Base-by-base conservation (phyloP, 2,888 invertebrate species). In the Drosophila nr. medialis region DNA sequence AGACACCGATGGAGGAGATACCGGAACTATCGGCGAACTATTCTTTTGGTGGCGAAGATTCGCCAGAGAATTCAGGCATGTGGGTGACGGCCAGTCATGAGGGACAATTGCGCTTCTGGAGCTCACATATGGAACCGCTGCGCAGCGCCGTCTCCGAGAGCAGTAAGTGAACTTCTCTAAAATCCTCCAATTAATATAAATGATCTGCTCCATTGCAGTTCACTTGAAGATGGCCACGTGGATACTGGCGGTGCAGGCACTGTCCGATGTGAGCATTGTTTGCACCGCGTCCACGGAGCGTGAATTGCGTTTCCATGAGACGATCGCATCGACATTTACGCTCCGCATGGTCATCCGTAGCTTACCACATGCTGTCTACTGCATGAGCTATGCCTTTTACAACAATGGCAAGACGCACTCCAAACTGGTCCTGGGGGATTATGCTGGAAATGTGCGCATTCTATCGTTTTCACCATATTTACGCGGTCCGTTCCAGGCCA, bases 261-360 rank as follows among this genome's bases (percentile, higher is more conserved):
- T 97, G 92, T 95, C 97, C 0, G 96, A 97, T 91, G 95, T 97
- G 59, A 95, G 95, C 91, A 95, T 97, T 83, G 93, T 97, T 24
- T 96, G 96, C 73, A 95, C 96, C 15, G 95, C 96, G 67, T 96
- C 97, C 21, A 95, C 96, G 0, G 96, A 97, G 92, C 93, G 96
- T 21, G 97, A 97, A 90, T 93, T 97, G 51, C 94, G 96, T 77
- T 96, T 97, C 92, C 97, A 97, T 90, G 97, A 97, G 91, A 95
- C 95, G 53, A 95, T 95, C 27, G 96, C 95, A 8, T 95, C 95
- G 67, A 96, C 95, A 64, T 97, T 97, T 91, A 95, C 95, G 48
- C 93, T 96, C 50, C 94, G 96, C 81, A 94, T 96, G 64, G 94
- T 95, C 77, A 95, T 97, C 75, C 94, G 95, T 0, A 95, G 95